These are phyloP conservation scores for Mugil cephalus DNA, from an alignment of 2,113 vertebrate species.

Conservation along the genomic window DNA sequence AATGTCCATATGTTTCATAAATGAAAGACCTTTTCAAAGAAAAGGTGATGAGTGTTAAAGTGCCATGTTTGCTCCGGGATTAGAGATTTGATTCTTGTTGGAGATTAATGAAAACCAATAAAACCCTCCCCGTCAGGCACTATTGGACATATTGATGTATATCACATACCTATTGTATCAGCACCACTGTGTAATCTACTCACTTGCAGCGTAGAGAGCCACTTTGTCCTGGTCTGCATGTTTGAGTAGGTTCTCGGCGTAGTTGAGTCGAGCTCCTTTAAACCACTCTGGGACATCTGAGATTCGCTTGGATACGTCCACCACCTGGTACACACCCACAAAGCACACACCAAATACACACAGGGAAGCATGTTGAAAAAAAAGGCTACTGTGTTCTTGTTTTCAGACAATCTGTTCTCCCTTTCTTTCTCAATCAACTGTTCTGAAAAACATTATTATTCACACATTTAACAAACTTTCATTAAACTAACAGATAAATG, in stretches of 20 bases:
- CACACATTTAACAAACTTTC: too few relatives aligned
- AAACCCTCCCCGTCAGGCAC: not conserved
- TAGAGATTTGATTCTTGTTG: not conserved
- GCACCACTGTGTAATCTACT: conserved; percentile 61
- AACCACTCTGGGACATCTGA: conserved; percentile 96
- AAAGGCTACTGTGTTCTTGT: not conserved
- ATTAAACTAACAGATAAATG: not conserved
- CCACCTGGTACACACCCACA: conserved; percentile 82
- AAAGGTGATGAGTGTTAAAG: too few relatives aligned
- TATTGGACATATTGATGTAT: too few relatives aligned
- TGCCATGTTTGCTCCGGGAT: not conserved
- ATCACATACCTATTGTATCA: not conserved
- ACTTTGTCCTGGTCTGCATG: conserved; percentile 92
- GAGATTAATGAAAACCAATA: not conserved
- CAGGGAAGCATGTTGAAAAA: not conserved
- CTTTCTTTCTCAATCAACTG: not conserved
- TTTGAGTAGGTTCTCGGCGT: conserved; percentile 93
- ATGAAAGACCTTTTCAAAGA: too few relatives aligned
- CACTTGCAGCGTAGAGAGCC: conserved; percentile 93
- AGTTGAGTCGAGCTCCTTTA: conserved; percentile 92
- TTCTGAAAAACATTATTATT: not conserved
- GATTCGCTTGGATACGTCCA: conserved; percentile 90
- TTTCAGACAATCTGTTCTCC: not conserved
- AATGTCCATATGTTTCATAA: too few relatives aligned
- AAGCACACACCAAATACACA: conserved; percentile 21